Evolutionary conservation across 2,797 vertebrate genomes (phyloP).

Genomic region (Acrossocheilus wenchowensis): DNA sequence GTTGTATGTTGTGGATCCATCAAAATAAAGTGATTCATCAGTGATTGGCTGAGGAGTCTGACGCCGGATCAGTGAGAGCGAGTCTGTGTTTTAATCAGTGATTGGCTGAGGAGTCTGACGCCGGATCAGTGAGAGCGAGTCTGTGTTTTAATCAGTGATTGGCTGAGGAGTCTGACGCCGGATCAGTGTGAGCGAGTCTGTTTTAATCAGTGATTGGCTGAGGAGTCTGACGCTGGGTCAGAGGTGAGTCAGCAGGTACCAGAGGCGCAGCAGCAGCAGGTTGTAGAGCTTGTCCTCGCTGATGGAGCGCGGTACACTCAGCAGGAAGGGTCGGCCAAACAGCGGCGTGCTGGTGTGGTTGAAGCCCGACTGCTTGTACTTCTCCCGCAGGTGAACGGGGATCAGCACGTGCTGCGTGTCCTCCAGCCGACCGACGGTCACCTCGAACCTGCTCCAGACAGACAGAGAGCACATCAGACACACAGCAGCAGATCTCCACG

Average conservation of each 20-base stretch:
- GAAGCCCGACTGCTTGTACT: constrained; percentile 94
- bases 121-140: no score
- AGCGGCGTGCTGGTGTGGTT: constrained; percentile 94
- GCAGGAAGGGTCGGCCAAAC: constrained; percentile 95
- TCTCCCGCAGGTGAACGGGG: constrained; percentile 95
- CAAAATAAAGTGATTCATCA: no score
- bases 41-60: no score
- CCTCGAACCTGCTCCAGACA: constrained; percentile 86
- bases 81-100: no score
- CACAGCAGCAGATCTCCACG: not conserved
- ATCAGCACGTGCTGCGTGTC: constrained; percentile 95
- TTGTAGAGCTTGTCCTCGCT: constrained; percentile 98
- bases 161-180: no score
- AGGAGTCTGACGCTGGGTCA: no score
- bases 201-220: no score
- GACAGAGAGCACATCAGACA: not conserved
- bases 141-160: no score
- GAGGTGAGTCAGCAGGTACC: constrained; percentile 73
- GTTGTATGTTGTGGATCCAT: no score
- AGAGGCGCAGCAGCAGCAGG: constrained; percentile 91
- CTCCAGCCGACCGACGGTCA: constrained; percentile 89
- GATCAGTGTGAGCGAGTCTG: no score
- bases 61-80: no score
- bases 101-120: no score
- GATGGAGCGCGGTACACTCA: constrained; percentile 92